Evolutionary conservation across 1,140 invertebrate species (phyloP).

Genomic region (Augochlora pura): DNA sequence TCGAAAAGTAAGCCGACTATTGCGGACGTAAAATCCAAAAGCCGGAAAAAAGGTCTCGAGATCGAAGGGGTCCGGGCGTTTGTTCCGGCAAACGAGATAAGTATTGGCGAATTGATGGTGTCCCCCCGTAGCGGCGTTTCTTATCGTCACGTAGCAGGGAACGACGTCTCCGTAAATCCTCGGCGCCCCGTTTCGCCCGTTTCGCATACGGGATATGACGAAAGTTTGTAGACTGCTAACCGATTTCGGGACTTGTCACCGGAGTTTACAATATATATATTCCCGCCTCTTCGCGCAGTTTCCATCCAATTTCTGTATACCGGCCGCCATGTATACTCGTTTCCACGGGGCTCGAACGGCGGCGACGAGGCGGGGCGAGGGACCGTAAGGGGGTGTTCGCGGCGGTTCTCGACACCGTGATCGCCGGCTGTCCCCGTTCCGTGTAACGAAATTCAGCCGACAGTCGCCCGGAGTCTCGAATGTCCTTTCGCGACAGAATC

Average conservation of each 20-base stretch:
- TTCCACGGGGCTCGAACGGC: slow-evolving; percentile 33
- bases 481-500: slow-evolving; percentile 9
- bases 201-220: slow-evolving; percentile 48
- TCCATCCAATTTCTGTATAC: slow-evolving; percentile 44
- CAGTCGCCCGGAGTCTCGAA: slow-evolving; percentile 28
- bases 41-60: too few relatives aligned
- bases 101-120: slow-evolving; percentile 27
- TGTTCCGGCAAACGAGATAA: not conserved
- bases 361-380: too few relatives aligned
- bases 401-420: not conserved
- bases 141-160: slow-evolving; percentile 34
- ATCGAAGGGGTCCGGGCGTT: not conserved
- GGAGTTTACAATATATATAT: slow-evolving; percentile 50
- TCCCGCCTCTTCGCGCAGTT: slow-evolving; percentile 37
- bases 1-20: too few relatives aligned
- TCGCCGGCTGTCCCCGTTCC: not conserved
- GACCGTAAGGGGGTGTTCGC: too few relatives aligned
- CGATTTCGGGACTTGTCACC: slow-evolving; percentile 50
- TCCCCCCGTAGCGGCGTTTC: slow-evolving; percentile 1
- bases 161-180: slow-evolving; percentile 31
- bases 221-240: slow-evolving; percentile 48
- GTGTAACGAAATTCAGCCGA: slow-evolving; percentile 25
- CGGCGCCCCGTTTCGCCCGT: not conserved
- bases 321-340: slow-evolving; percentile 15
- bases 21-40: too few relatives aligned